These are phyloP conservation scores for Formica aserva DNA, from an alignment of 2,888 invertebrate genomes.

Conservation along the genomic window DNA sequence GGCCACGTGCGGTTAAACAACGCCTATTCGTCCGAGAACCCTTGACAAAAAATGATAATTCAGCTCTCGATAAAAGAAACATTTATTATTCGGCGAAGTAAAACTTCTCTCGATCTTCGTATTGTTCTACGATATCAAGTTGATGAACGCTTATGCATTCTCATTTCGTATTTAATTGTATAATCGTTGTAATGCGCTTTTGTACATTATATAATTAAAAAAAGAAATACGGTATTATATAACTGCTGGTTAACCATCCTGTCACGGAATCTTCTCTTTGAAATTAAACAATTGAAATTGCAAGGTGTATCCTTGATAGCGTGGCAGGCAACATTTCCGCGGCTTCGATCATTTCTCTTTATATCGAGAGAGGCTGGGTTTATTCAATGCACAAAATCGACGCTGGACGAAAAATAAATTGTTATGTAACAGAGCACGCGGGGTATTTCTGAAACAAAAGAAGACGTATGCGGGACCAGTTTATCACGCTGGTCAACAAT, in stretches of 20 bases:
- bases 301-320: not conserved
- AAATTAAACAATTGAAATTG: not conserved
- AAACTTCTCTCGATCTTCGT: not conserved
- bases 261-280: not conserved
- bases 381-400: conserved; percentile 44
- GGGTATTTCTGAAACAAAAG: conserved; percentile 51
- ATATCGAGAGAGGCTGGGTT: not conserved
- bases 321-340: conserved; percentile 16
- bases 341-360: conserved; percentile 23
- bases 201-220: not conserved
- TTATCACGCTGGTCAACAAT: conserved; percentile 52
- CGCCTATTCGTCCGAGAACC: conserved; percentile 49
- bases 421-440: conserved; percentile 36
- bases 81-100: not conserved
- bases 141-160: not conserved
- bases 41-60: conserved; percentile 9
- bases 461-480: conserved; percentile 48
- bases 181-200: too few species aligned
- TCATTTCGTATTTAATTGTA: not conserved
- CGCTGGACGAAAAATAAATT: conserved; percentile 44
- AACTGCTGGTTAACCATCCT: not conserved
- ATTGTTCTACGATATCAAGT: not conserved
- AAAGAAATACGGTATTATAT: not conserved
- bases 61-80: not conserved
- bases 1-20: conserved; percentile 55